Base-by-base conservation (phyloP, 2,113 vertebrate species). In the Dunckerocampus dactyliophorus region DNA sequence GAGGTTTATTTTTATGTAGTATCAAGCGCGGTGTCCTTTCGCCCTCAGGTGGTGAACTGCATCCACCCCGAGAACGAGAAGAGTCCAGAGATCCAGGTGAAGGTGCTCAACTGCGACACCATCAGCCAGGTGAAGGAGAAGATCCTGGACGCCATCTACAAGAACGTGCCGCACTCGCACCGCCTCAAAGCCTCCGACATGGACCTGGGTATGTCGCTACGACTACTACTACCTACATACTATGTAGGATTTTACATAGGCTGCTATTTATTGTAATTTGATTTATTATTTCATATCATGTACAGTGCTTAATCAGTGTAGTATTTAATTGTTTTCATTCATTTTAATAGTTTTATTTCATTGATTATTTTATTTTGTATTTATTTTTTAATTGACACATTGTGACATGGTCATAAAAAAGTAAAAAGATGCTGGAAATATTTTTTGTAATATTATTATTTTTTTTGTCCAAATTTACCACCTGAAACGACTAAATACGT, bases 41-140 rank as follows among this genome's bases (percentile, higher is more conserved):
- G 4, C 3, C 22, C 57, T 34, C 81, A 99, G 97, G 95, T 99
- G 67, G 90, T 97, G 75, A 98, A 96, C 87, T 99, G 97, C 3
- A 93, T 98, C 79, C 97, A 95, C 72, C 96, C 97, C 0, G 97
- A 98, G 82, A 97, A 93, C 0, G 92, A 93, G 86, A 98, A 97
- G 86, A 97, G 94, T 57, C 89, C 95, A 0, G 96, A 98, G 90
- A 92, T 98, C 77, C 95, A 96, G 0, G 96, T 97, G 72, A 99
- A 99, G 90, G 94, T 93, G 54, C 87, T 99, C 58, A 99, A 99
- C 81, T 99, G 97, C 0, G 97, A 99, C 87, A 98, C 97, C 77
- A 95, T 99, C 85, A 97, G 93, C 0, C 97, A 99, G 75, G 94
- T 96, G 75, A 98, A 99, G 83, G 97, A 99, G 88, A 99, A 99